Base-by-base conservation (phyloP, 2,797 vertebrate genomes). In the Acanthurus leucopareius region DNA sequence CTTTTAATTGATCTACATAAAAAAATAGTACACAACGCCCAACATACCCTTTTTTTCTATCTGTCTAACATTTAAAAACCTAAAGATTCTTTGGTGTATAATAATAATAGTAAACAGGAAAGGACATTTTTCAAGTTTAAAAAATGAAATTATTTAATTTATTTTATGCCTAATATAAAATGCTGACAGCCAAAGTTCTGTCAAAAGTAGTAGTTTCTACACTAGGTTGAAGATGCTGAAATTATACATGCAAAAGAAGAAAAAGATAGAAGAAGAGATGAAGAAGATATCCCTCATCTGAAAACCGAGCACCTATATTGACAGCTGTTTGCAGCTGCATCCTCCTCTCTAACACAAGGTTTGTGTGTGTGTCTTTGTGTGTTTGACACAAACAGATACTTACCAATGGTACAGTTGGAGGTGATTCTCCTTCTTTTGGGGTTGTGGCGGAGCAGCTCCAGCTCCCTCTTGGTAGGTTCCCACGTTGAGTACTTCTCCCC, bases 341-440 rank as follows among this genome's bases (percentile, higher is more conserved):
- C 40, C 7, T 4, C 40, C 40, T 48, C 47, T 48, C 40, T 8
- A 8, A 40, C 10, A 53, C 28, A 13, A n/a, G 25, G 45, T 17
- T 38, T 28, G 64, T 11, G 35, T 25, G 45, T 42, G 8, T 38
- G 49, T 19, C 10, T 17, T 20, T 44, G 3, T 62, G 15, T 51
- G 16, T 9, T 35, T 22, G 7, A 22, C 25, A 38, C 5, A 45
- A 28, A 38, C 10, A 8, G 11, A 52, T 42, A 82, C 89, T n/a
- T 69, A 99, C 98, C 98, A 81, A 99, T 99, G 86, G 98, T 99
- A 89, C 98, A 99, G 94, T 98, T 99, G 83, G 97, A 97, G 63
- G 98, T 99, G 92, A 99, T 99, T 96, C 97, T 98, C 93, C 98
- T 96, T 66, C 98, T 95, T 93, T 99, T 99, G 60, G 98, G 98